Evolutionary conservation across 2,797 vertebrate species (phyloP).

Genomic region (Enteromius thamalakanensis): DNA sequence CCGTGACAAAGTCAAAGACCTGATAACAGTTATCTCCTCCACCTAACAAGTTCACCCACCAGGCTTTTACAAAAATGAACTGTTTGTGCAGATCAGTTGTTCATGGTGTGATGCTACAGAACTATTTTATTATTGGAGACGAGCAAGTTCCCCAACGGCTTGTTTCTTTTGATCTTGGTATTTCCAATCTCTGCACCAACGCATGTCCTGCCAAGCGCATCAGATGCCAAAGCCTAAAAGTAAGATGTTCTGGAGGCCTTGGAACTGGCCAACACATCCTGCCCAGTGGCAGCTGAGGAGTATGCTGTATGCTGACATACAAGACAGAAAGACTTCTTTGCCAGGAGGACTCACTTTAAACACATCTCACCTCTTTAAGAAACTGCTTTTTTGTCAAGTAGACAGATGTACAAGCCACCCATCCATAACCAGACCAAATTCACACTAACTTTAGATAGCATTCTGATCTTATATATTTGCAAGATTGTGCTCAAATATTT

Average conservation of each 20-base stretch:
- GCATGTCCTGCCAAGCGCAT: slow-evolving; percentile 68
- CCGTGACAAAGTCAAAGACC: slow-evolving; percentile 64
- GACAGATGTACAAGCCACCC: slow-evolving; percentile 33
- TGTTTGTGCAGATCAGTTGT: slow-evolving; percentile 49
- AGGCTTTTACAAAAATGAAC: slow-evolving; percentile 54
- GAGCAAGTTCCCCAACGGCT: slow-evolving; percentile 24
- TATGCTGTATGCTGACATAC: slow-evolving; percentile 43
- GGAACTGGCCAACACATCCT: slow-evolving; percentile 66
- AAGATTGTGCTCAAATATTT: neutral
- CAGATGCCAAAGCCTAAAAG: slow-evolving; percentile 65
- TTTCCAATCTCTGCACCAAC: slow-evolving; percentile 70
- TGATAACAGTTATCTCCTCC: slow-evolving; percentile 73
- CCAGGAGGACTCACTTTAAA: slow-evolving; percentile 76
- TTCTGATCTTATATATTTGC: neutral
- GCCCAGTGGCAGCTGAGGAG: slow-evolving; percentile 12
- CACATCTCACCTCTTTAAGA: slow-evolving; percentile 72
- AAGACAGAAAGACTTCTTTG: slow-evolving; percentile 69
- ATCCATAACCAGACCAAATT: slow-evolving; percentile 13
- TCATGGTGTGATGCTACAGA: slow-evolving; percentile 61
- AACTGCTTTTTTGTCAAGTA: slow-evolving; percentile 49
- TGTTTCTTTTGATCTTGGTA: slow-evolving; percentile 71
- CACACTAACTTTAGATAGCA: neutral
- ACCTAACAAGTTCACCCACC: slow-evolving; percentile 69
- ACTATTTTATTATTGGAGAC: slow-evolving; percentile 69
- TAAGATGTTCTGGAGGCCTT: slow-evolving; percentile 68